Percentiles rank a stretch among this genome's conserved stretches.
phyloP scores from a whole-genome alignment of 2,113 vertebrate species.

The Aramus guarauna region DNA sequence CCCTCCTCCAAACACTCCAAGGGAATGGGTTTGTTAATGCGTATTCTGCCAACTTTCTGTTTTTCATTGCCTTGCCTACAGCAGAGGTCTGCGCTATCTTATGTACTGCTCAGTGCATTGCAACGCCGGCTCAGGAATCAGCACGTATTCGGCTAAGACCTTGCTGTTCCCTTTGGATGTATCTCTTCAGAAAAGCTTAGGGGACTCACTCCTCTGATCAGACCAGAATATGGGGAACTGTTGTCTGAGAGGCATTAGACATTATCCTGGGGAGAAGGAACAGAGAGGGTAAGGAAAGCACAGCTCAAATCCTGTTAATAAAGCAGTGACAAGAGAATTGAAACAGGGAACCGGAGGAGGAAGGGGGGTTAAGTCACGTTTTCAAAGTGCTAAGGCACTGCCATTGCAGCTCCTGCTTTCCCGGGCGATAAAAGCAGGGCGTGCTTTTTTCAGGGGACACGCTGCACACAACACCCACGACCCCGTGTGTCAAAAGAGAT shows the following conservation, averaged over 20 bases:
- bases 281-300: background rate
- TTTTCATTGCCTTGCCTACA: background rate
- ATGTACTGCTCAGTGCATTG: background rate
- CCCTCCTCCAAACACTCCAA: background rate
- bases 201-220: background rate
- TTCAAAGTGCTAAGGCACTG: background rate
- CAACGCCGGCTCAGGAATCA: background rate
- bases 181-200: background rate
- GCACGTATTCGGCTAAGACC: background rate
- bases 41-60: background rate
- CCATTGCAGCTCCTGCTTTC: background rate
- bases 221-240: accelerated
- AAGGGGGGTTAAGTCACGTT: background rate
- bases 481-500: accelerated
- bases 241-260: background rate
- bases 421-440: background rate
- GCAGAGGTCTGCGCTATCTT: background rate
- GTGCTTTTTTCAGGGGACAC: background rate
- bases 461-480: background rate
- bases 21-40: background rate
- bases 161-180: background rate
- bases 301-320: background rate
- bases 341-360: background rate
- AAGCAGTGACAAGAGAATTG: background rate
- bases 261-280: background rate